A percentile compares a stretch with the other conserved stretches of the same genome.
These are phyloP conservation scores for Kryphioiulus occultus DNA, from an alignment of 2,888 invertebrate species.

Conservation along the genomic window DNA sequence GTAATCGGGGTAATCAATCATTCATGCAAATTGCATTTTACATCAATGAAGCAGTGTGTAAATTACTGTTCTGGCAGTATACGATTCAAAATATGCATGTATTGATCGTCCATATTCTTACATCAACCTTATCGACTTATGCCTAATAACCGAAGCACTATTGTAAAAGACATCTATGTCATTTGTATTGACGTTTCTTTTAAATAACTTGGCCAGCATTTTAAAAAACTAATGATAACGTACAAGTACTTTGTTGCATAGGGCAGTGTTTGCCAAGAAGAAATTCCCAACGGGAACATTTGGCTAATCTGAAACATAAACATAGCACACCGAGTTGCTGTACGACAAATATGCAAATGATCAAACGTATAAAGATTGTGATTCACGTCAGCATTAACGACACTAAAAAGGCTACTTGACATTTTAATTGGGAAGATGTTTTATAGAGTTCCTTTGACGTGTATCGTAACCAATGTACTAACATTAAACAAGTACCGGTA, in stretches of 20 bases:
- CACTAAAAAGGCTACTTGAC: background rate
- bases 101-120: too few relatives aligned
- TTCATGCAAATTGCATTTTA: too few relatives aligned
- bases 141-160: too few relatives aligned
- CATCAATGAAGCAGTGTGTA: too few relatives aligned
- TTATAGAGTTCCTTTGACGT: background rate
- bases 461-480: too few relatives aligned
- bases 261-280: background rate
- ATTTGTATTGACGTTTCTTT: background rate
- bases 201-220: background rate
- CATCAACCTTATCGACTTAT: too few relatives aligned
- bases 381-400: background rate
- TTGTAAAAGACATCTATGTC: too few relatives aligned
- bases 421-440: background rate
- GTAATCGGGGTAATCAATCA: too few relatives aligned
- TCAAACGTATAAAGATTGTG: background rate
- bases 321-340: background rate
- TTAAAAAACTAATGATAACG: background rate
- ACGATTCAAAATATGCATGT: too few relatives aligned
- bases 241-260: background rate
- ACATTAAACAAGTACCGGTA: too few relatives aligned
- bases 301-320: slow-evolving; percentile 20
- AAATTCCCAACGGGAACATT: slow-evolving; percentile 8
- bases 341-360: slow-evolving; percentile 17
- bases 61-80: too few relatives aligned